A percentile compares a stretch with the other conserved stretches of the same genome.
These are phyloP conservation scores for Natator depressus DNA, from an alignment of 2,113 vertebrate species.

Conservation along the genomic window DNA sequence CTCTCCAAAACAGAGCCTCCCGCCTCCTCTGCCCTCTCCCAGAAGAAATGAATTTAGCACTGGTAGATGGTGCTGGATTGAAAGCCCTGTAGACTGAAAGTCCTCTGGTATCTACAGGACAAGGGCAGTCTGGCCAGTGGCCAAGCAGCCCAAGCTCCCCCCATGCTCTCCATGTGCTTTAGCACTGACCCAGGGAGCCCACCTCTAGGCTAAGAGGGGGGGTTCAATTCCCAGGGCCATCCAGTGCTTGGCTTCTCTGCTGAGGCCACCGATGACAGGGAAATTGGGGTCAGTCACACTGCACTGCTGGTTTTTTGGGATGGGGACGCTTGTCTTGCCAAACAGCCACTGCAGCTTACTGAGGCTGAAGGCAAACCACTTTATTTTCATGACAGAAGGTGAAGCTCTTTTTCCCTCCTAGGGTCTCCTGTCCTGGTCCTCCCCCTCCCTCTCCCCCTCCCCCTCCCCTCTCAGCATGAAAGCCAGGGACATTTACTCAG, in stretches of 20 bases:
- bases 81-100: not conserved
- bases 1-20: not conserved
- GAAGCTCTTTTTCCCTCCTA: not conserved
- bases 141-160: not conserved
- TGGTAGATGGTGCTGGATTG: not conserved
- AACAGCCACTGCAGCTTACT: not conserved
- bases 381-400: not conserved
- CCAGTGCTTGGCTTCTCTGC: not conserved
- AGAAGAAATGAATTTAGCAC: not conserved
- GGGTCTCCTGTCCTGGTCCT: not conserved
- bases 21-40: not conserved
- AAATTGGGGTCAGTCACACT: not conserved
- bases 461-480: not conserved
- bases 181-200: not conserved
- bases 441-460: not conserved
- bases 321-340: not conserved
- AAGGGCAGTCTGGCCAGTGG: not conserved
- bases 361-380: not conserved
- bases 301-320: not conserved
- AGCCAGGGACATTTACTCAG: not conserved
- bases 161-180: not conserved
- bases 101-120: not conserved
- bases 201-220: not conserved
- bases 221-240: not conserved
- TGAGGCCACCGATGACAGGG: not conserved